Evolutionary conservation across 2,888 invertebrate genomes (phyloP), one percentile per base, ranked within the genome.

Genomic region (Ditylenchus weischeri): DNA sequence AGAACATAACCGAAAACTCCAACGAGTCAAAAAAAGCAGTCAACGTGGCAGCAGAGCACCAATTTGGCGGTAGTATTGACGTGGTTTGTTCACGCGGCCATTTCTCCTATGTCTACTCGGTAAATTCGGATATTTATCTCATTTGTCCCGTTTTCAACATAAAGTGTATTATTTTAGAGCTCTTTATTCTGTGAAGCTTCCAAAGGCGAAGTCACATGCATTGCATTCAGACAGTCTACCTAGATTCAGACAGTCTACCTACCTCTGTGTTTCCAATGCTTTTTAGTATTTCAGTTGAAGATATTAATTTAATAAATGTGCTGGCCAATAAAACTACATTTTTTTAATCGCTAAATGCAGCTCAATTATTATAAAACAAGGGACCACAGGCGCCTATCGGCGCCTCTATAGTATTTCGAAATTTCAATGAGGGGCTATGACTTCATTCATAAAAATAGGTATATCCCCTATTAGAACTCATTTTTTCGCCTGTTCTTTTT

Each of bases 81-180:
- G 80, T 79, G 48, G 76, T 80, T 70, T 54, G 79, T 70, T 77
- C 77, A 8, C 71, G 72, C 15, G 79, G 78, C 47, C 79, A 79
- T 47, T 79, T 79, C 72, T 78, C 78, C 23, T 79, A 79, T 72
- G 78, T 79, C 65, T 79, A 80, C 62, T 67, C 66, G 69, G 47
- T 54, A 23, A 5, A 19, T 48, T 65, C 1, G 1, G 57, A 62
- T n/a, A 1, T 6, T 18, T n/a, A 58, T 38, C 57, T 15, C 59
- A n/a, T 2, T 62, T 23, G 1, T 47, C 43, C 6, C 2, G 5
- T 29, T 29, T 59, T 62, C 15, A 78, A 75, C 23, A 62, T 62
- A 18, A 64, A 7, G 7, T 11, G 2, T 7, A 10, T 6, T 6
- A 6, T 54, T 54, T 54, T 18, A 54, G 54, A 54, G 54, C 8